Conservation (phyloP, 1,140 invertebrate genomes). For the Drosophila pandora region DNA sequence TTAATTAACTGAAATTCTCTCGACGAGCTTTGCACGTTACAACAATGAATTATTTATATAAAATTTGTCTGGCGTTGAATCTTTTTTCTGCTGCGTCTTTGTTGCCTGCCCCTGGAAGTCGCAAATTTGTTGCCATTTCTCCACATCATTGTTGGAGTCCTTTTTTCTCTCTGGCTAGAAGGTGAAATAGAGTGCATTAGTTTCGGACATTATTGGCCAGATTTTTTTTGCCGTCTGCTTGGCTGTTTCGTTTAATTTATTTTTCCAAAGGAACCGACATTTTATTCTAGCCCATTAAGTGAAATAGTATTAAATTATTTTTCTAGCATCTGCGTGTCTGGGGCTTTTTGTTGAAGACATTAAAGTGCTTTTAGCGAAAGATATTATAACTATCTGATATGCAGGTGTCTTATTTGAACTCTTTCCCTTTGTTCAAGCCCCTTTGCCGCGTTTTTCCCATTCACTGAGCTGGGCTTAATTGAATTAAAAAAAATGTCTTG, state of each 20-base stretch:
- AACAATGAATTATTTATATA: slow-evolving; percentile 83
- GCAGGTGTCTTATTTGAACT: slow-evolving; percentile 7
- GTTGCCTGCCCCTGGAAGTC: slow-evolving; percentile 36
- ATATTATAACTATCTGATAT: slow-evolving; percentile 8
- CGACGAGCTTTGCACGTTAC: slow-evolving; percentile 82
- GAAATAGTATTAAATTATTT: neutral
- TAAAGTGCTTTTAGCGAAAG: slow-evolving; percentile 24
- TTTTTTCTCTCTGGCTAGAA: slow-evolving; percentile 30
- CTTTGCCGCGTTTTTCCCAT: slow-evolving; percentile 15
- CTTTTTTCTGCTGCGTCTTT: slow-evolving; percentile 34
- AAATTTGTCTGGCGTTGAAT: slow-evolving; percentile 71
- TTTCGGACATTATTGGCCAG: slow-evolving; percentile 47
- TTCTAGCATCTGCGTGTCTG: slow-evolving; percentile 30
- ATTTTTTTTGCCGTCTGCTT: slow-evolving; percentile 31
- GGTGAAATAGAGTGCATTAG: slow-evolving; percentile 62
- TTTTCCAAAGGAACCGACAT: neutral
- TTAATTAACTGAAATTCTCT: slow-evolving; percentile 83
- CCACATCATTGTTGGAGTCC: slow-evolving; percentile 18
- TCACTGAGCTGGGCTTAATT: slow-evolving; percentile 27
- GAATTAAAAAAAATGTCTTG: slow-evolving; percentile 28
- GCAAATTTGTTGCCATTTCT: slow-evolving; percentile 59
- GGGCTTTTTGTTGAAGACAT: slow-evolving; percentile 16
- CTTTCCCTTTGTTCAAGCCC: slow-evolving; percentile 5
- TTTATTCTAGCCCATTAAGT: neutral
- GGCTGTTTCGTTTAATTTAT: neutral